Evolutionary conservation across 2,113 vertebrate species (phyloP).

Genomic region (Seriola aureovittata): DNA sequence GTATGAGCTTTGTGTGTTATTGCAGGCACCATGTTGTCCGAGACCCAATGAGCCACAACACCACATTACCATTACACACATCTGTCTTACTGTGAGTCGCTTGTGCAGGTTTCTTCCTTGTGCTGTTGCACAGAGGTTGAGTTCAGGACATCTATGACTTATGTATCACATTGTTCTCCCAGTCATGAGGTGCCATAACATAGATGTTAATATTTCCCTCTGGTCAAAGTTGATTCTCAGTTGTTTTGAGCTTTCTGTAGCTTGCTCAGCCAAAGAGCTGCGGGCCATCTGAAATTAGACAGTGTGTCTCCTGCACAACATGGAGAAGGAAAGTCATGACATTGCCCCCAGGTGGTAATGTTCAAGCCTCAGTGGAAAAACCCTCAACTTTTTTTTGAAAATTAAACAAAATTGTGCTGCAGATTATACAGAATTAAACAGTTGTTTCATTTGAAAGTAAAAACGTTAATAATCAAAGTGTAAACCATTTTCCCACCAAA

Average conservation of each 20-base stretch:
- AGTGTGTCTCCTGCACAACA: not conserved
- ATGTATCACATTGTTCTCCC: not conserved
- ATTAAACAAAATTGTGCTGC: not conserved
- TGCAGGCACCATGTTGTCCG: not conserved
- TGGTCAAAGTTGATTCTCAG: not conserved
- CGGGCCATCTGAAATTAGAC: not conserved
- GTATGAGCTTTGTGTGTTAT: not conserved
- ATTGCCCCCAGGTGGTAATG: not conserved
- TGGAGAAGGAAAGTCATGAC: not conserved
- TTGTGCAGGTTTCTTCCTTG: not conserved
- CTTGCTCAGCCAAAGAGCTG: not conserved
- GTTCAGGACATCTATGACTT: not conserved
- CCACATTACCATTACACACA: not conserved
- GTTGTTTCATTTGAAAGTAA: not conserved
- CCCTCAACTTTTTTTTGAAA: not conserved
- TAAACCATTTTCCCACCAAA: not conserved
- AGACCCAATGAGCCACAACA: not conserved
- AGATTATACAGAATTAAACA: not conserved
- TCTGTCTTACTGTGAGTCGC: not conserved
- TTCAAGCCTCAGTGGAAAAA: not conserved
- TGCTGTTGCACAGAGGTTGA: not conserved
- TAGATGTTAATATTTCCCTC: not conserved
- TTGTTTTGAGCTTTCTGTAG: not conserved
- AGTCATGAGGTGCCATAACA: not conserved
- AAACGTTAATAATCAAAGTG: not conserved